phyloP scores from a whole-genome alignment of 2,888 invertebrate genomes.

The Drosophila conformis region DNA sequence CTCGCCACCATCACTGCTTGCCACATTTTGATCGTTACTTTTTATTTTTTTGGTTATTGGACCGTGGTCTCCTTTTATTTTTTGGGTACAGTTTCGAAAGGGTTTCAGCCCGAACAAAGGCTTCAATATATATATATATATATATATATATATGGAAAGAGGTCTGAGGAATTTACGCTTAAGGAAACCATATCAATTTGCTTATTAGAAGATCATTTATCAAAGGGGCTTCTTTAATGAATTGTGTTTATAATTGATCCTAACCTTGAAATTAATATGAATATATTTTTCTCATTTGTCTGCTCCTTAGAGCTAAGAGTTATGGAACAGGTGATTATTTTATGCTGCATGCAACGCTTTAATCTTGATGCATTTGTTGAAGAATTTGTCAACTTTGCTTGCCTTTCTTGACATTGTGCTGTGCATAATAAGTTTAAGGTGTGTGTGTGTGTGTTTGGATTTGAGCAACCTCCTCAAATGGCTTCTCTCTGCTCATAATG shows the following conservation, averaged over 20 bases:
- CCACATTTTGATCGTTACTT: conserved; percentile 48
- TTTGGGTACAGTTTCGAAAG: conserved; percentile 65
- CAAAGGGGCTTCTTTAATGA: background rate
- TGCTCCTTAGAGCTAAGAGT: background rate
- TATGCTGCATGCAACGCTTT: background rate
- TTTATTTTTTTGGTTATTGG: conserved; percentile 28
- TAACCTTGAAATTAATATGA: background rate
- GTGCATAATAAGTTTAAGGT: conserved; percentile 58
- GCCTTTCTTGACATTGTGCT: conserved; percentile 27
- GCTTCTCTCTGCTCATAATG: conserved; percentile 43
- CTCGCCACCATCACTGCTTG: conserved; percentile 58
- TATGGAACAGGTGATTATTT: background rate
- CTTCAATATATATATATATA: background rate
- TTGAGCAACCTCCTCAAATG: conserved; percentile 21
- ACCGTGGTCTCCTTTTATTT: conserved; percentile 19
- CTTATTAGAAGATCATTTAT: conserved; percentile 13
- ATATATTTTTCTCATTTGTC: background rate
- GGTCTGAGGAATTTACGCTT: conserved; percentile 15
- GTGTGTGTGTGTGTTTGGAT: conserved; percentile 9
- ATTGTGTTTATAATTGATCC: background rate
- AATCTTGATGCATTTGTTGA: conserved; percentile 2
- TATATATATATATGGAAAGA: background rate
- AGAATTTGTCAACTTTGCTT: conserved; percentile 35
- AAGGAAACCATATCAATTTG: conserved; percentile 6
- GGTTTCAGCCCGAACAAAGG: conserved; percentile 18